Base-by-base conservation (phyloP, 2,113 vertebrate genomes). In the Candoia aspera region DNA sequence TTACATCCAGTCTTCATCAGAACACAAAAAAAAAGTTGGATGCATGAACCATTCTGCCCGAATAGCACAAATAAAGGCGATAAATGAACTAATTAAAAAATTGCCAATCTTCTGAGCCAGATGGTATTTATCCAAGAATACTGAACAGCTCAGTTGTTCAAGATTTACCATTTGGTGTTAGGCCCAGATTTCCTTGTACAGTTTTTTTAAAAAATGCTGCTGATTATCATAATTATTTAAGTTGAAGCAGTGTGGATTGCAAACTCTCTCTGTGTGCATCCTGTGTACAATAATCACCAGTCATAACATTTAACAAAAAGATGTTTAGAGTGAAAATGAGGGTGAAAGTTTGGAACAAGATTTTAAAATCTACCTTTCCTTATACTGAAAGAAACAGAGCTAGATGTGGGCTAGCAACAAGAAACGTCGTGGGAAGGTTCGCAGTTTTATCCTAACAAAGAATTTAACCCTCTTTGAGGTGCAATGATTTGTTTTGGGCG, bases 401-500 rank as follows among this genome's bases (percentile, higher is more conserved):
- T 37, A 91, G 53, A 37, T 93, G 88, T 86, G 90, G 37, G 85
- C 88, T 90, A 89, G 57, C 86, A 92, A 54, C 33, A 91, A 73
- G n/a, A 91, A 91, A 8, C 42, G 0, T 93, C 94, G 93, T 6
- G 90, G 96, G 92, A 90, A 53, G 1, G 87, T 89, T 90, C 87
- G 92, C 91, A 94, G 96, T 68, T 91, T 89, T 94, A 93, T 33
- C 49, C 89, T 90, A 93, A 96, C 86, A 94, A 93, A 95, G 62
- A 86, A 83, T 68, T 84, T 88, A 1, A 17, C 88, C 73, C 84
- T 92, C 37, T 94, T 96, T 95, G 90, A 94, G 87, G 86, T 0
- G 90, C 54, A 95, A 94, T 95, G 93, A 92, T 96, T 95, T 95
- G 84, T 92, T 86, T 86, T 11, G 8, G 54, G 9, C 10, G 42